Evolutionary conservation across 2,113 vertebrate genomes (phyloP).

Genomic region (Daubentonia madagascariensis): DNA sequence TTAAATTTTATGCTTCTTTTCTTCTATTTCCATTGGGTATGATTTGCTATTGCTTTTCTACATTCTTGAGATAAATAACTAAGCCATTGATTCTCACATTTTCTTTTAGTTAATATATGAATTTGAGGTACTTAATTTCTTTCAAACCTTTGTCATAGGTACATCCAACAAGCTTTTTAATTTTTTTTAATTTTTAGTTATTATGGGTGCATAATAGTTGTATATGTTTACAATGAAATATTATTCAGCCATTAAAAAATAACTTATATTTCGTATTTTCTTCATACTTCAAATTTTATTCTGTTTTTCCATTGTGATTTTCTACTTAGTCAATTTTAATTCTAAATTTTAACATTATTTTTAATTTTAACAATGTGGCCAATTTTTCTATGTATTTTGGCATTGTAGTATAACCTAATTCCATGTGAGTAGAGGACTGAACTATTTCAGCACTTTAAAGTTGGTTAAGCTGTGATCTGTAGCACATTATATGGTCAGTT

Average conservation of each 20-base stretch:
- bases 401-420: background rate
- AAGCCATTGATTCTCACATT: no score
- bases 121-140: background rate
- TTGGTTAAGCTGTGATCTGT: background rate
- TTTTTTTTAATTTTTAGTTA: no score
- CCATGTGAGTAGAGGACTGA: background rate
- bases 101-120: background rate
- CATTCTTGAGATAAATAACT: background rate
- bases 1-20: background rate
- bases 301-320: background rate
- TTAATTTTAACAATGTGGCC: background rate
- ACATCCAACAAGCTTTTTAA: background rate
- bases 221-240: no score
- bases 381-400: background rate
- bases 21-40: background rate
- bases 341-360: background rate
- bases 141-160: background rate
- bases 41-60: background rate
- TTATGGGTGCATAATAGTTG: no score
- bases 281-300: background rate
- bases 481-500: background rate
- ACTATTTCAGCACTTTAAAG: background rate
- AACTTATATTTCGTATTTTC: background rate
- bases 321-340: background rate
- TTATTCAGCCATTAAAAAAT: no score